These are phyloP conservation scores for Hydrolagus affinis DNA, from an alignment of 2,113 vertebrate genomes.

Conservation along the genomic window DNA sequence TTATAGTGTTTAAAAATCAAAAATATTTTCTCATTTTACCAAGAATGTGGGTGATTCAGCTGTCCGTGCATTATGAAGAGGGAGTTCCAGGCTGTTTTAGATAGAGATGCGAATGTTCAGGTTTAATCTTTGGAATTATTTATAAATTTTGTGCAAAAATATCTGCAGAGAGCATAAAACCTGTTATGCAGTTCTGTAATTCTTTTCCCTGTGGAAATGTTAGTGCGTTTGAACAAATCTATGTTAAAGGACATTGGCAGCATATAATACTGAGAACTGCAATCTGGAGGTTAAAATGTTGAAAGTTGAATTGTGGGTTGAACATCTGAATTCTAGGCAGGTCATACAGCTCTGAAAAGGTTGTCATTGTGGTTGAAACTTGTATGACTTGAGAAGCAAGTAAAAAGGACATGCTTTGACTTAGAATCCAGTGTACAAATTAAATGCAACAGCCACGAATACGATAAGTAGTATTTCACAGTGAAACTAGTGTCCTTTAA, in stretches of 20 bases:
- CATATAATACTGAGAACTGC: not conserved
- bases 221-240: not conserved
- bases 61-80: not conserved
- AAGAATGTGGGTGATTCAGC: slow-evolving; percentile 1
- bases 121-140: not conserved
- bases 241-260: not conserved
- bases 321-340: not conserved
- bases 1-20: not conserved
- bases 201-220: not conserved
- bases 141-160: not conserved
- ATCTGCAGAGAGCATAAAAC: not conserved
- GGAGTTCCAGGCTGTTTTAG: slow-evolving; percentile 8
- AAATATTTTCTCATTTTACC: not conserved
- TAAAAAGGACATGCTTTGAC: not conserved
- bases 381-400: not conserved
- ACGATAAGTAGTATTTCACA: no score
- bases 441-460: no score
- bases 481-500: not conserved
- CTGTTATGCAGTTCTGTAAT: not conserved
- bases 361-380: not conserved
- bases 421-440: not conserved
- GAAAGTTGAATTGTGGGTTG: not conserved
- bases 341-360: not conserved
- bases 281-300: not conserved
- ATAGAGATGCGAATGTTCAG: not conserved